A percentile compares a stretch with the other conserved stretches of the same genome.
Evolutionary conservation across 1,140 invertebrate genomes (phyloP).

Genomic region (Tetragnatha versicolor): DNA sequence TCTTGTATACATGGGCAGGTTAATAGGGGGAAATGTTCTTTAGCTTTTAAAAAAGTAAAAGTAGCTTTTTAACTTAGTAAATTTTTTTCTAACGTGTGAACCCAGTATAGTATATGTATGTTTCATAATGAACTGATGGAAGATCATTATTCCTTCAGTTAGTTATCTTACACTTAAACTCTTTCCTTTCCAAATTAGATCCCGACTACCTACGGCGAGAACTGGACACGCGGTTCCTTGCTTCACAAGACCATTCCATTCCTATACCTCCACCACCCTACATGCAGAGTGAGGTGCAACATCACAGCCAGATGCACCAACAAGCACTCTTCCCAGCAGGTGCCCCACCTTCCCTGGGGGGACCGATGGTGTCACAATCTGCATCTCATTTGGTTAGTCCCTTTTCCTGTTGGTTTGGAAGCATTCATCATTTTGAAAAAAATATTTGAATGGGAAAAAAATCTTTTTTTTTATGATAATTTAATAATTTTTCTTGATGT

Average conservation of each 20-base stretch:
- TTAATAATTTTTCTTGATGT: no score
- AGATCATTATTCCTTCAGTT: no score
- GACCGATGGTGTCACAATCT: constrained; percentile 59
- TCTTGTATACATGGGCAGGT: no score
- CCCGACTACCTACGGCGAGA: constrained; percentile 86
- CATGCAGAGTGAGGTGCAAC: constrained; percentile 81
- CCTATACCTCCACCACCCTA: constrained; percentile 73
- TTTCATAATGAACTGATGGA: no score
- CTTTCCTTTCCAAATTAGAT: constrained; percentile 59
- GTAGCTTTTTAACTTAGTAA: no score
- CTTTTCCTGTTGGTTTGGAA: no score
- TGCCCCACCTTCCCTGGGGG: constrained; percentile 71
- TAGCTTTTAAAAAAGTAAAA: not conserved
- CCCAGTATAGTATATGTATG: no score
- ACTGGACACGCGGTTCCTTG: constrained; percentile 88
- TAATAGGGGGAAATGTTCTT: no score
- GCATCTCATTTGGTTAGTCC: constrained; percentile 46
- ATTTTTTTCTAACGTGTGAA: no score
- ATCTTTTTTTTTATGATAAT: no score
- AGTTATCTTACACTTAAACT: not conserved
- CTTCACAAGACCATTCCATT: constrained; percentile 73
- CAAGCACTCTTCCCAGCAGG: constrained; percentile 72
- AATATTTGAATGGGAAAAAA: no score
- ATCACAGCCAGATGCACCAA: constrained; percentile 80
- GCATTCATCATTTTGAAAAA: no score